These are phyloP conservation scores for Cephus sareptanus DNA, from an alignment of 2,888 invertebrate species.

Conservation along the genomic window DNA sequence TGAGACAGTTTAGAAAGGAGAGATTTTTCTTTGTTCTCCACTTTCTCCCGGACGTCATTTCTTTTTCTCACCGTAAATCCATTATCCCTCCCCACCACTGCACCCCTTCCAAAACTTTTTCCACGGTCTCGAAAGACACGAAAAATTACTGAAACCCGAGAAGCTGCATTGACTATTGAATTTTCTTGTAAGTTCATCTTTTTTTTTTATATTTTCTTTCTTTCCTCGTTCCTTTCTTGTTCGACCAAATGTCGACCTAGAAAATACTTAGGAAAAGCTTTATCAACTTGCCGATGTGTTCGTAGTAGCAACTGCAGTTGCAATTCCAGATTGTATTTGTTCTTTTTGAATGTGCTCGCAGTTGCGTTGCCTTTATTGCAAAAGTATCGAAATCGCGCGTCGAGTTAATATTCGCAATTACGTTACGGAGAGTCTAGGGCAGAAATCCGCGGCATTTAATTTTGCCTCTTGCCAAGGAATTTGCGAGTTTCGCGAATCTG, in stretches of 20 bases:
- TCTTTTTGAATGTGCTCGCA: not conserved
- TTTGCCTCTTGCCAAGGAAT: not conserved
- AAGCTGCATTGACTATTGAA: not conserved
- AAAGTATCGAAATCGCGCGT: no score
- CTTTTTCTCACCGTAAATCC: not conserved
- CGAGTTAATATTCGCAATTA: no score
- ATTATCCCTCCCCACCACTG: not conserved
- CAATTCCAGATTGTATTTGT: not conserved
- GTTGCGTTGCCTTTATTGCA: no score
- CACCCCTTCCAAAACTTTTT: not conserved
- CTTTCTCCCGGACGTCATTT: not conserved
- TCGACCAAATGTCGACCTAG: not conserved
- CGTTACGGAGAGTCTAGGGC: no score
- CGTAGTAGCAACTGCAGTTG: not conserved
- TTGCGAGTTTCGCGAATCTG: not conserved
- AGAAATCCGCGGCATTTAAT: not conserved
- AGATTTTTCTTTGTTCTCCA: not conserved
- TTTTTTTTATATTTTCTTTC: not conserved
- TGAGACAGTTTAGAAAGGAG: not conserved
- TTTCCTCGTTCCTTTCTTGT: not conserved
- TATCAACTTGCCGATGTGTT: not conserved
- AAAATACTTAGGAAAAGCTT: not conserved
- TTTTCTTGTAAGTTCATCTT: not conserved
- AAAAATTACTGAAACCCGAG: not conserved
- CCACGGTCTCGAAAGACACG: not conserved